These are phyloP conservation scores for Oscheius sp. DNA, from an alignment of 2,888 invertebrate genomes.

Conservation along the genomic window DNA sequence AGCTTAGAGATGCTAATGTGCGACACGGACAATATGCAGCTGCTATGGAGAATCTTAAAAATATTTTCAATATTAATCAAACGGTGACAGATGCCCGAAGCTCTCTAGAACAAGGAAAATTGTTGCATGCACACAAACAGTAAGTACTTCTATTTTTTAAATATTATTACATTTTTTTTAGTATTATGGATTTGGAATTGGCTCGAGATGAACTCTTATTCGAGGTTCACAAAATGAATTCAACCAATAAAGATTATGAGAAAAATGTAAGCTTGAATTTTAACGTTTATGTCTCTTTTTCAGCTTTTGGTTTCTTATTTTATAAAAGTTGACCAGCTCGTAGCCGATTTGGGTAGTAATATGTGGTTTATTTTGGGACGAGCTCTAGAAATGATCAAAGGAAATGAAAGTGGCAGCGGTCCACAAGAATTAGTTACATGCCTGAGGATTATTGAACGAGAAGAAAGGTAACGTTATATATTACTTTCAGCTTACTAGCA, in stretches of 20 bases:
- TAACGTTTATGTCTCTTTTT: background rate
- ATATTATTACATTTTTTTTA: constrained; percentile 73
- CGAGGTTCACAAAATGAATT: constrained; percentile 86
- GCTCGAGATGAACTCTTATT: constrained; percentile 93
- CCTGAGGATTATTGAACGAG: constrained; percentile 91
- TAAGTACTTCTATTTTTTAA: constrained; percentile 54
- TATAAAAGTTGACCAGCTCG: constrained; percentile 89
- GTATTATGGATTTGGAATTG: constrained; percentile 91
- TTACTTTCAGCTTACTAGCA: background rate
- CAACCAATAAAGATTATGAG: constrained; percentile 59
- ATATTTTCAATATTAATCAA: constrained; percentile 95
- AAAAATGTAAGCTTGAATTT: constrained; percentile 51
- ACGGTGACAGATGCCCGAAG: constrained; percentile 92
- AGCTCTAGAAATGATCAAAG: constrained; percentile 85
- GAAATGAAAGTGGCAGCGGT: constrained; percentile 76
- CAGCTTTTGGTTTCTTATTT: constrained; percentile 91
- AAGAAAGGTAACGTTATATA: constrained; percentile 86
- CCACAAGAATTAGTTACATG: constrained; percentile 84
- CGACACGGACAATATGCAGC: constrained; percentile 94
- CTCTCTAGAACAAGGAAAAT: constrained; percentile 80
- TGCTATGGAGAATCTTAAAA: constrained; percentile 95
- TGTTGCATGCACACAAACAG: constrained; percentile 89
- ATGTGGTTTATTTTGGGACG: constrained; percentile 87
- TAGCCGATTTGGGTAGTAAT: constrained; percentile 75
- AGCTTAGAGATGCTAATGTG: constrained; percentile 89